Percentiles rank a stretch among this genome's conserved stretches.
These are phyloP conservation scores for Anolis sagrei DNA, from an alignment of 2,113 vertebrate species.

Conservation along the genomic window DNA sequence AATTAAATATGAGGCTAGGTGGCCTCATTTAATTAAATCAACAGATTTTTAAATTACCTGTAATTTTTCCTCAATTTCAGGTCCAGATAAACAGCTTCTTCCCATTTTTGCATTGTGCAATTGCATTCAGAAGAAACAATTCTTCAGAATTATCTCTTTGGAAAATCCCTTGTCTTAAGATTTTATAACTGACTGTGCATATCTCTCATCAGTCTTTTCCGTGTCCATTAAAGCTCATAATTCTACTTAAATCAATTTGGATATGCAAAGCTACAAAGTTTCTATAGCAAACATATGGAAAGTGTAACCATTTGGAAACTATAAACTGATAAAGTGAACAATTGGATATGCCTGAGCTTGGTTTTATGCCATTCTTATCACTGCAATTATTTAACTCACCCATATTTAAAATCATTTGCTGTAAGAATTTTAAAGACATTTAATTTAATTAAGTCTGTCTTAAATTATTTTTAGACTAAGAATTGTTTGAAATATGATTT, in stretches of 20 bases:
- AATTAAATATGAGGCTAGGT: slow-evolving; percentile 53
- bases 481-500: background rate
- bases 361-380: slow-evolving; percentile 1
- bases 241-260: background rate
- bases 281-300: background rate
- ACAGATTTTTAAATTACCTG: slow-evolving; percentile 46
- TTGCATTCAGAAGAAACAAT: background rate
- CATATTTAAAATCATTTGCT: background rate
- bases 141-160: slow-evolving; percentile 35
- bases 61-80: slow-evolving; percentile 35
- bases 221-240: background rate
- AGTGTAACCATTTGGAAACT: background rate
- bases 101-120: background rate
- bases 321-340: background rate
- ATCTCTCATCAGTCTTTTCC: background rate
- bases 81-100: slow-evolving; percentile 35
- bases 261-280: background rate
- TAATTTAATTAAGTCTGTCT: slow-evolving; percentile 2
- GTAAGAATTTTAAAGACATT: background rate
- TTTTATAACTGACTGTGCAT: background rate
- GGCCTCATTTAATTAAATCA: slow-evolving; percentile 52
- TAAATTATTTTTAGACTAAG: background rate
- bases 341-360: slow-evolving; percentile 5
- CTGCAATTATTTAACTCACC: background rate
- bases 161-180: background rate